Base-by-base conservation (phyloP, 2,113 vertebrate species). In the Pterophyllum scalare region DNA sequence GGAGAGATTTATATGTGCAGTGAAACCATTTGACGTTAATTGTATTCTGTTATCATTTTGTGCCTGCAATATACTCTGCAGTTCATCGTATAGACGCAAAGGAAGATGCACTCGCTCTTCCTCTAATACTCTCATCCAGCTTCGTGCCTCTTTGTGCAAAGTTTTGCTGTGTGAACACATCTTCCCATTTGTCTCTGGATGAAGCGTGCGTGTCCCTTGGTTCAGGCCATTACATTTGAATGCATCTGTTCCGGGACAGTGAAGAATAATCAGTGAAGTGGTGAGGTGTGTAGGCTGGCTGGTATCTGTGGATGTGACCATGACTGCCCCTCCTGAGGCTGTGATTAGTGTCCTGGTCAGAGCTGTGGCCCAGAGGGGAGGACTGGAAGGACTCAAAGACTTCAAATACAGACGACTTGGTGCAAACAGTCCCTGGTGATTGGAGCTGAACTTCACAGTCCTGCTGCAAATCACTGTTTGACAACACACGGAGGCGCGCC, bases 121-220 rank as follows among this genome's bases (percentile, higher is more conserved):
- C 54, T 10, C 61, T 88, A 85, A 12, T 77, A 19, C 58, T 85
- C 81, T 64, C 88, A 77, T 90, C 80, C 86, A 88, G 80, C 86
- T 88, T 93, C 64, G 92, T 95, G 94, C 93, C 94, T 94, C 87
- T 91, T 83, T 88, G 88, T 87, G 85, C 76, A 49, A 79, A 79
- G 78, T 59, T 81, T 88, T 74, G 77, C 85, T 60, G 58, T 60
- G 77, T 79, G 86, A 91, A 87, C 61, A 64, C 87, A 52, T 74
- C 19, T 14, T 58, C 77, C 79, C 81, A 67, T 89, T 87, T 79
- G 82, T 90, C 84, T 89, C 57, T 57, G 77, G 84, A 74, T 12
- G 26, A 74, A 20, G 62, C 40, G 15, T 12, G 33, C 38, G 8
- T 35, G 58, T 76, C 79, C 84, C 61, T 43, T 2, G 74, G 54